A percentile compares a stretch with the other conserved stretches of the same genome.
phyloP scores from a whole-genome alignment of 2,888 invertebrate genomes.

The Steinernema carpocapsae region DNA sequence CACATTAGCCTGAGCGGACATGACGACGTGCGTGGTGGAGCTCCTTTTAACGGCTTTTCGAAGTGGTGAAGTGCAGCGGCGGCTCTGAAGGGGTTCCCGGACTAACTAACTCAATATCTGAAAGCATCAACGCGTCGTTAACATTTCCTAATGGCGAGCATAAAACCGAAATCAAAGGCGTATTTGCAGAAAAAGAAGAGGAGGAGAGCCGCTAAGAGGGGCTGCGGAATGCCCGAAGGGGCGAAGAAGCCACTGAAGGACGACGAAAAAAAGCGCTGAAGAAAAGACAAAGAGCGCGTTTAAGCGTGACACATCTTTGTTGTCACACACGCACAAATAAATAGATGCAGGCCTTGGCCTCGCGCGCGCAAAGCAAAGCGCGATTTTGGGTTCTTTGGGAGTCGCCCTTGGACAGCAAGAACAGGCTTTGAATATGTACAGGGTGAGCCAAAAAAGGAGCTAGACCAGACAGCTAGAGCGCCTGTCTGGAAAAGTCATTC shows the following conservation, averaged over 20 bases:
- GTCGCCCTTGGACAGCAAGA: too few species aligned
- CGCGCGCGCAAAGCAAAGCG: constrained; percentile 10
- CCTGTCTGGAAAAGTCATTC: too few species aligned
- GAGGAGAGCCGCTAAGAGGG: constrained; percentile 12
- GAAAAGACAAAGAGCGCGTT: constrained; percentile 32
- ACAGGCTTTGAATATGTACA: too few species aligned
- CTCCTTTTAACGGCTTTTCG: neutral
- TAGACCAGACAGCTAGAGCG: too few species aligned
- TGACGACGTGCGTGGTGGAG: neutral
- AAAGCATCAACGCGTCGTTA: constrained; percentile 32
- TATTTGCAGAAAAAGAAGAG: constrained; percentile 33
- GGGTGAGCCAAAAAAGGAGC: too few species aligned
- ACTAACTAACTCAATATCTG: constrained; percentile 31
- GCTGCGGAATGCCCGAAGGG: constrained; percentile 21
- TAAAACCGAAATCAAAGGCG: constrained; percentile 33
- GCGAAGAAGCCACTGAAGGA: neutral
- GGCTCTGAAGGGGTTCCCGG: neutral
- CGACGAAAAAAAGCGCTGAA: constrained; percentile 3
- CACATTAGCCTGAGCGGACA: constrained; percentile 16
- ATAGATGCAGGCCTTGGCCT: constrained; percentile 30
- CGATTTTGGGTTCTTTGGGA: neutral
- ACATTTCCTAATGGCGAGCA: constrained; percentile 35
- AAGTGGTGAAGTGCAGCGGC: neutral
- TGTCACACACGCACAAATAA: constrained; percentile 19
- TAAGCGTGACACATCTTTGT: constrained; percentile 32